Conservation (phyloP, 2,113 vertebrate genomes). For the Zosterops pallidus region DNA sequence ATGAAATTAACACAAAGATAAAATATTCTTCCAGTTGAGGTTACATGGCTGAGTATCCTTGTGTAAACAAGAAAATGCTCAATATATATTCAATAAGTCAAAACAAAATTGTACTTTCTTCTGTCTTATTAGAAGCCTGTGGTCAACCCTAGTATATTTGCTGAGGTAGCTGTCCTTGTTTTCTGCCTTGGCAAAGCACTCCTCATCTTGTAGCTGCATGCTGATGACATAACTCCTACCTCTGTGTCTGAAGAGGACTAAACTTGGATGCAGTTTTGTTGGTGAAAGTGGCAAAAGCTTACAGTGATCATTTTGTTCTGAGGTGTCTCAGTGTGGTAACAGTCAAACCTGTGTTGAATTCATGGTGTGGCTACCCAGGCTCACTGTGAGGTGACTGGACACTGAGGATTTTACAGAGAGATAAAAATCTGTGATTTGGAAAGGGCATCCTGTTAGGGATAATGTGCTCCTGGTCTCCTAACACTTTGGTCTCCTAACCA, state of each 20-base stretch:
- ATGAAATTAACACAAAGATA: slow-evolving; percentile 18
- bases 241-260: background rate
- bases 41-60: background rate
- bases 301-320: background rate
- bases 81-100: background rate
- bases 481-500: background rate
- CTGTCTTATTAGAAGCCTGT: background rate
- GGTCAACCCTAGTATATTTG: background rate
- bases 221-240: background rate
- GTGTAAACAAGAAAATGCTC: background rate
- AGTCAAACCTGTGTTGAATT: background rate
- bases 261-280: background rate
- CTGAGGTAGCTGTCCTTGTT: background rate
- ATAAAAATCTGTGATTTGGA: background rate
- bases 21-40: background rate
- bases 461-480: background rate
- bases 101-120: background rate
- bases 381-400: background rate
- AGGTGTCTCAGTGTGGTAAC: background rate
- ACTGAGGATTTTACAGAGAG: background rate
- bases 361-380: background rate
- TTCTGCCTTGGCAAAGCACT: background rate
- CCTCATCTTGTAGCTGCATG: background rate
- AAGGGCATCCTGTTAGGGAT: background rate
- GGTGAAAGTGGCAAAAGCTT: background rate